Evolutionary conservation across 2,797 vertebrate species (phyloP).

Genomic region (Alcedo quadribrachys): DNA sequence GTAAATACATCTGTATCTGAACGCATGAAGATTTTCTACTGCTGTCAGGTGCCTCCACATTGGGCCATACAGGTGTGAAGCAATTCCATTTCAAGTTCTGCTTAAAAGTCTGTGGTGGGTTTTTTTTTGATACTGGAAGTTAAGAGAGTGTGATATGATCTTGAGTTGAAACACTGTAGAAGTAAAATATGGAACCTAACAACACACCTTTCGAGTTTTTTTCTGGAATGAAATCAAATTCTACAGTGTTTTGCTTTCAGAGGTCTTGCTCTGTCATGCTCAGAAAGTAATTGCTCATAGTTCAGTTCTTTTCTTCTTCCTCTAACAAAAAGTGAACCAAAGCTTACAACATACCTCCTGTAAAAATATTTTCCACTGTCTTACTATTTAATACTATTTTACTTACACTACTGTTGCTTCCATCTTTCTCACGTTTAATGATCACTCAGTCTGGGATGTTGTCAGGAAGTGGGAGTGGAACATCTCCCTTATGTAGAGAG

Average conservation of each 20-base stretch:
- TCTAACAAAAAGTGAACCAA: not conserved
- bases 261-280: not conserved
- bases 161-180: not conserved
- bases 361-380: not conserved
- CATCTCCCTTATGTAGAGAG: too few species aligned
- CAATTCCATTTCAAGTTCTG: not conserved
- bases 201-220: not conserved
- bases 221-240: not conserved
- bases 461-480: not conserved
- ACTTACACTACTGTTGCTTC: not conserved
- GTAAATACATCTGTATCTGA: slow-evolving; percentile 81
- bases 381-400: not conserved
- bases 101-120: not conserved
- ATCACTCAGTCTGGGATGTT: not conserved
- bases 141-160: not conserved
- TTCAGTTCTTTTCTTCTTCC: not conserved
- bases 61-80: slow-evolving; percentile 89
- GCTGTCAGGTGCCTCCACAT: slow-evolving; percentile 86
- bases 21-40: slow-evolving; percentile 94
- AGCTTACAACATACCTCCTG: not conserved
- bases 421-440: not conserved
- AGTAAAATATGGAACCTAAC: not conserved
- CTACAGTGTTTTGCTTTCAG: not conserved
- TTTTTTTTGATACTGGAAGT: not conserved
- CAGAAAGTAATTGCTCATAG: not conserved